phyloP scores from a whole-genome alignment of 30 jellyfish, hydroid and myxozoan genomes.

The Hydra vulgaris region DNA sequence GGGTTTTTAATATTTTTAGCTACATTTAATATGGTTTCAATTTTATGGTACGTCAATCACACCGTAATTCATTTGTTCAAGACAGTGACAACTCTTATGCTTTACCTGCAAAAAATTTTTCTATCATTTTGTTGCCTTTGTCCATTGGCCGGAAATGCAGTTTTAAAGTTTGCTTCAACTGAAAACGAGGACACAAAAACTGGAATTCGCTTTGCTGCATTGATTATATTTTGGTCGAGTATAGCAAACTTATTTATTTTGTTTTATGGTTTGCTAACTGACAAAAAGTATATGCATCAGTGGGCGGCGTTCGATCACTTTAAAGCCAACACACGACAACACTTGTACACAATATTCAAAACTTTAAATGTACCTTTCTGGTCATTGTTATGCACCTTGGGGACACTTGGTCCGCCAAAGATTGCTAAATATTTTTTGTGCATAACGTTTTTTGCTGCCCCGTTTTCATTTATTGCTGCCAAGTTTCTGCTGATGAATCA shows the following conservation, averaged over 20 bases:
- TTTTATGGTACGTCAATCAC: constrained; percentile 24
- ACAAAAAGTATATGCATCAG: constrained; percentile 9
- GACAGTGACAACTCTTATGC: constrained; percentile 9
- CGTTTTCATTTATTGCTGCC: constrained; percentile 7
- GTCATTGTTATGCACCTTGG: constrained; percentile 13
- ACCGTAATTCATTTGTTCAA: constrained; percentile 20
- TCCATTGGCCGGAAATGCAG: constrained; percentile 16
- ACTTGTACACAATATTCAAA: constrained; percentile 4
- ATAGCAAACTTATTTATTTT: constrained; percentile 4
- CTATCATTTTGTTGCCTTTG: constrained; percentile 8
- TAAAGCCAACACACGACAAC: constrained; percentile 1
- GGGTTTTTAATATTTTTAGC: constrained; percentile 3
- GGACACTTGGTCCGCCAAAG: constrained; percentile 14
- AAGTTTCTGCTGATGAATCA: constrained; percentile 13
- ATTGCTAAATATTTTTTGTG: neutral
- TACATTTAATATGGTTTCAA: constrained; percentile 9
- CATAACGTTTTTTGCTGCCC: neutral
- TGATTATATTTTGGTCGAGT: neutral
- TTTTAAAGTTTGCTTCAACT: constrained; percentile 1
- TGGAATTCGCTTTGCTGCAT: constrained; percentile 16
- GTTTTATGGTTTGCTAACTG: neutral
- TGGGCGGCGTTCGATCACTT: constrained; percentile 9
- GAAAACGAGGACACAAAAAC: constrained; percentile 6
- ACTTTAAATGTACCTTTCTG: constrained; percentile 22
- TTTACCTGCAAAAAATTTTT: constrained; percentile 18